phyloP scores from a whole-genome alignment of 2,888 invertebrate genomes.

The Andrena bucephala region DNA sequence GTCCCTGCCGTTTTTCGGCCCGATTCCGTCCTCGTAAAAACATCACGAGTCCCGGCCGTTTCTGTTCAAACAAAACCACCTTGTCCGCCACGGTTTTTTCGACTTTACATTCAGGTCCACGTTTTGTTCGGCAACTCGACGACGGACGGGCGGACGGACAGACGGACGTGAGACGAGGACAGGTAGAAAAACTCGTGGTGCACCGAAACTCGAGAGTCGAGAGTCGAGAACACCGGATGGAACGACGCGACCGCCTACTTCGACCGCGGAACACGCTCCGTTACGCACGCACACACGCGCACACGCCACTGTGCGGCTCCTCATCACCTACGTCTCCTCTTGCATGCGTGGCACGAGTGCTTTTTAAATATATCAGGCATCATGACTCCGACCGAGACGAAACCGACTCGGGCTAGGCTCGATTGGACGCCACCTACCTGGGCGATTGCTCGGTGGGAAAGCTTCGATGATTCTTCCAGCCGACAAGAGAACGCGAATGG shows the following conservation, averaged over 20 bases:
- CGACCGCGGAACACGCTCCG: conserved; percentile 71
- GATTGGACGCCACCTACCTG: conserved; percentile 1
- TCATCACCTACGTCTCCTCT: conserved; percentile 9
- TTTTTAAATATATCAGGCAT: conserved; percentile 52
- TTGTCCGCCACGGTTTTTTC: conserved; percentile 66
- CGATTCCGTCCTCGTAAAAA: conserved; percentile 68
- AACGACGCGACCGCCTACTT: conserved; percentile 69
- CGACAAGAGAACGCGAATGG: not conserved
- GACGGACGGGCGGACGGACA: conserved; percentile 42
- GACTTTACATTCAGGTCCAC: conserved; percentile 72
- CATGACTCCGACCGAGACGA: conserved; percentile 29
- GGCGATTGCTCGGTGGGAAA: not conserved
- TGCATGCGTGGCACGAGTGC: conserved; percentile 51
- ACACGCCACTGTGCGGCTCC: not conserved
- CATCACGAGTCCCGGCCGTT: conserved; percentile 59
- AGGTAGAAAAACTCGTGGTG: conserved; percentile 65
- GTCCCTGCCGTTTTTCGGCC: conserved; percentile 48
- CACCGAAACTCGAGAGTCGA: conserved; percentile 57
- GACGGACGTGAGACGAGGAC: conserved; percentile 67
- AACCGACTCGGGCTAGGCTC: conserved; percentile 12
- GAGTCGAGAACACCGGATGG: conserved; percentile 62
- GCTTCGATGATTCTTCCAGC: not conserved
- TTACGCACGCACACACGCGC: conserved; percentile 60
- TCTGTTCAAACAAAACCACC: conserved; percentile 69
- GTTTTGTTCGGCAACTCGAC: conserved; percentile 67